Percentiles rank a stretch among this genome's conserved stretches.
Evolutionary conservation across 2,113 vertebrate genomes (phyloP).

Genomic region (Bos indicus): DNA sequence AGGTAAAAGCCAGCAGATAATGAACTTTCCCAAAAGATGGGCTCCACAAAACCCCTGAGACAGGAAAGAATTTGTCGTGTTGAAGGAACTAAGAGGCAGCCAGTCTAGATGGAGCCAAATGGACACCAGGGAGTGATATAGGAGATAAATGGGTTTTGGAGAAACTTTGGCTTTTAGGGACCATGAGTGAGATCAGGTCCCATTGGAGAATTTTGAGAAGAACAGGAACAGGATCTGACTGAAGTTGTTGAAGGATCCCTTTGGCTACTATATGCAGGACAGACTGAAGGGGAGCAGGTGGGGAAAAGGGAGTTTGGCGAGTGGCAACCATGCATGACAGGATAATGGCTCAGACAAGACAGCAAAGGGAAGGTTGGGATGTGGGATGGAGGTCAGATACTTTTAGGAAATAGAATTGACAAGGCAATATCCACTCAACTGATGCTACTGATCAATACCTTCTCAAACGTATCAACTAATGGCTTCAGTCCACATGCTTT

Average conservation of each 20-base stretch:
- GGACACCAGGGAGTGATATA: neutral
- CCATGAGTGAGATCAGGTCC: neutral
- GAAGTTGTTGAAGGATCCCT: neutral
- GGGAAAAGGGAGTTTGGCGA: neutral
- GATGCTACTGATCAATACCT: neutral
- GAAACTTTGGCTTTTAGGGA: neutral
- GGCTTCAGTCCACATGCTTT: neutral
- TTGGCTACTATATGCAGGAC: neutral
- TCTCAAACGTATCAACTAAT: neutral
- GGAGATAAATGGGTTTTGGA: neutral
- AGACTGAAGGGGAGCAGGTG: neutral
- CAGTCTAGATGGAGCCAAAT: neutral
- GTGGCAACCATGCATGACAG: neutral
- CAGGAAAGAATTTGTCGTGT: neutral
- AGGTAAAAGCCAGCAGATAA: neutral
- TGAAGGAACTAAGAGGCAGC: neutral
- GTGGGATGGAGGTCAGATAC: neutral
- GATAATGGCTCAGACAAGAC: neutral
- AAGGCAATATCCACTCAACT: neutral
- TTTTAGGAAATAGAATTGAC: neutral
- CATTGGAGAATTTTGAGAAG: neutral
- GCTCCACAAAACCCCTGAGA: neutral
- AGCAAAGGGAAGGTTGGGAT: neutral
- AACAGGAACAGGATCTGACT: neutral
- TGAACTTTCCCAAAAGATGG: neutral